phyloP scores from a whole-genome alignment of 1,140 invertebrate species.

The Zaprionus inermis region DNA sequence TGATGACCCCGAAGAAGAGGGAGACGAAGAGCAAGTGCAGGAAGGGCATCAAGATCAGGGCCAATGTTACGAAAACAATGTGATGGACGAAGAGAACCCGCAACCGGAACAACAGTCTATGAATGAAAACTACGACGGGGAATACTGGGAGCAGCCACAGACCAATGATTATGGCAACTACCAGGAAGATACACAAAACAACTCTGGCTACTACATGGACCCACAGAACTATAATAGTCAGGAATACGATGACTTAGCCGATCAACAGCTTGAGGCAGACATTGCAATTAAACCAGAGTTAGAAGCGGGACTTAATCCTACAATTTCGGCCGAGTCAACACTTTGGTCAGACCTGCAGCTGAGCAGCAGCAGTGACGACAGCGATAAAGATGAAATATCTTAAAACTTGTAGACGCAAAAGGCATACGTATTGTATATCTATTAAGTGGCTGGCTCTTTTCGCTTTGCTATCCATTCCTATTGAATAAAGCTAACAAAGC shows the following conservation, averaged over 20 bases:
- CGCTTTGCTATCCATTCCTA: not conserved
- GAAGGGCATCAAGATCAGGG: not conserved
- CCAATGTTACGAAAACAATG: not conserved
- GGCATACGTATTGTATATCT: not conserved
- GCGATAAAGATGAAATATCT: not conserved
- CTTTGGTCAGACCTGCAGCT: conserved; percentile 22
- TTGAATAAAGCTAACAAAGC: not conserved
- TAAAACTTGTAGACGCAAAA: not conserved
- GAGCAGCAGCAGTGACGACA: conserved; percentile 22
- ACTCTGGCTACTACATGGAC: not conserved
- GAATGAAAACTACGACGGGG: not conserved
- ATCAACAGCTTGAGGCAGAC: not conserved
- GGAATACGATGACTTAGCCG: not conserved
- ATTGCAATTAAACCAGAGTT: not conserved
- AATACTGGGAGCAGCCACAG: not conserved
- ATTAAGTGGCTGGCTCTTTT: not conserved
- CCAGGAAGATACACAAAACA: not conserved
- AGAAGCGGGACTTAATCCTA: not conserved
- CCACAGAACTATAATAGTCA: not conserved
- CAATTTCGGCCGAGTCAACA: not conserved
- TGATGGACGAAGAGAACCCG: not conserved
- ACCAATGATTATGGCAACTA: not conserved
- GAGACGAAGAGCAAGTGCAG: not conserved
- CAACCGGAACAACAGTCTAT: not conserved
- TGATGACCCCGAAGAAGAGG: not conserved